These are phyloP conservation scores for Ceraclea dissimilis DNA, from an alignment of 2,888 invertebrate genomes.

Conservation along the genomic window DNA sequence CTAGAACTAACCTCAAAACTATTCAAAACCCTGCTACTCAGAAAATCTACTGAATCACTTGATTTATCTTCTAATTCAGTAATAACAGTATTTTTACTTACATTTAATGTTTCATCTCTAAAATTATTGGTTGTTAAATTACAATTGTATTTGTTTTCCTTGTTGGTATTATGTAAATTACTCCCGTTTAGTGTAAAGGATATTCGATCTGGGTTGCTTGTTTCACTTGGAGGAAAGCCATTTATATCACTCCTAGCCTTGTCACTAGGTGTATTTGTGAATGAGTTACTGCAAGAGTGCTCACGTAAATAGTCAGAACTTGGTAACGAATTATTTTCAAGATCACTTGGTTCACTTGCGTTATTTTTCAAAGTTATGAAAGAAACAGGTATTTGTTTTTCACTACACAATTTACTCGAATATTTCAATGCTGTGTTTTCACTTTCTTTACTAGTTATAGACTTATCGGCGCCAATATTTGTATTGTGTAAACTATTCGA, in stretches of 20 bases:
- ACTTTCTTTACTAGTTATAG: slow-evolving; percentile 4
- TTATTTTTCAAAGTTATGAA: not conserved
- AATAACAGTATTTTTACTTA: not conserved
- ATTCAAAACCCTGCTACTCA: slow-evolving; percentile 33
- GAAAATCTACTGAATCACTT: slow-evolving; percentile 18
- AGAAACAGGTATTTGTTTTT: not conserved
- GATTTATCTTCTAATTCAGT: not conserved
- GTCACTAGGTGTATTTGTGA: not conserved
- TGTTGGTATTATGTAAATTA: not conserved
- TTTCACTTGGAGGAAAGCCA: not conserved
- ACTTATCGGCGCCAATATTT: slow-evolving; percentile 8
- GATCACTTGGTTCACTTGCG: slow-evolving; percentile 5
- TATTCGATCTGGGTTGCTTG: not conserved
- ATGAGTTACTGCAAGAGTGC: not conserved
- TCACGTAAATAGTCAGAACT: not conserved
- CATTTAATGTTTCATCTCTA: not conserved
- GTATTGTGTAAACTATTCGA: slow-evolving; percentile 5
- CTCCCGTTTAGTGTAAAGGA: not conserved
- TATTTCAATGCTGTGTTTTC: not conserved
- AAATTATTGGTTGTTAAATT: not conserved
- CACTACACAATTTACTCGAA: not conserved
- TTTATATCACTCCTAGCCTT: not conserved
- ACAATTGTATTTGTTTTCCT: not conserved
- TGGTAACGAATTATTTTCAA: slow-evolving; percentile 11
- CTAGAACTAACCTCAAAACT: slow-evolving; percentile 41